Evolutionary conservation across 2,888 invertebrate genomes (phyloP).

Genomic region (Pilophorus perplexus): DNA sequence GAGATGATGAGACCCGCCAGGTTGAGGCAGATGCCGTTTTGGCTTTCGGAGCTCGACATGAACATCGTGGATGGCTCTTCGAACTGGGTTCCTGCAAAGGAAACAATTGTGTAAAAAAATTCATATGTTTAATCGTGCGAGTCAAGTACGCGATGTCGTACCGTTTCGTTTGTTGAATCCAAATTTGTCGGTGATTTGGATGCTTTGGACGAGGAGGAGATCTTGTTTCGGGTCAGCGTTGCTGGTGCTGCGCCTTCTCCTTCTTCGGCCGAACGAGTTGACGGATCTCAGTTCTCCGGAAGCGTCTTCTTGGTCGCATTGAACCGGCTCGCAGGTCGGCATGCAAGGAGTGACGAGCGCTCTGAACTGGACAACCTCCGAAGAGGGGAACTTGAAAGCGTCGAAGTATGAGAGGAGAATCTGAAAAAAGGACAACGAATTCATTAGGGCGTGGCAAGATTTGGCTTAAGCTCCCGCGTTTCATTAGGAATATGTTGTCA

Average conservation of each 20-base stretch:
- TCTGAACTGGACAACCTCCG: constrained; percentile 91
- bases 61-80: constrained; percentile 51
- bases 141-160: too few relatives aligned
- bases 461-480: too few relatives aligned
- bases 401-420: constrained; percentile 86
- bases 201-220: constrained; percentile 82
- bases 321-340: constrained; percentile 88
- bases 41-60: constrained; percentile 44
- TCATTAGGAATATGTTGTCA: too few relatives aligned
- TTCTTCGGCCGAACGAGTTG: constrained; percentile 57
- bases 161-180: constrained; percentile 65
- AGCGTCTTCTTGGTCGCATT: constrained; percentile 79
- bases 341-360: constrained; percentile 93
- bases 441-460: too few relatives aligned
- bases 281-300: constrained; percentile 56
- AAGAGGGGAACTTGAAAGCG: constrained; percentile 94
- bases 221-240: constrained; percentile 64
- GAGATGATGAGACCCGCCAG: constrained; percentile 79
- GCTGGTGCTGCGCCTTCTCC: constrained; percentile 52
- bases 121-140: too few relatives aligned
- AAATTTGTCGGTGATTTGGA: constrained; percentile 90
- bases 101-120: too few relatives aligned
- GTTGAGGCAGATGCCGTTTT: constrained; percentile 63
- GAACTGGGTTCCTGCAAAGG: constrained; percentile 37
- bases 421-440: constrained; percentile 55